These are phyloP conservation scores for Coracopsis vasa DNA, from an alignment of 2,113 vertebrate species.

Conservation along the genomic window DNA sequence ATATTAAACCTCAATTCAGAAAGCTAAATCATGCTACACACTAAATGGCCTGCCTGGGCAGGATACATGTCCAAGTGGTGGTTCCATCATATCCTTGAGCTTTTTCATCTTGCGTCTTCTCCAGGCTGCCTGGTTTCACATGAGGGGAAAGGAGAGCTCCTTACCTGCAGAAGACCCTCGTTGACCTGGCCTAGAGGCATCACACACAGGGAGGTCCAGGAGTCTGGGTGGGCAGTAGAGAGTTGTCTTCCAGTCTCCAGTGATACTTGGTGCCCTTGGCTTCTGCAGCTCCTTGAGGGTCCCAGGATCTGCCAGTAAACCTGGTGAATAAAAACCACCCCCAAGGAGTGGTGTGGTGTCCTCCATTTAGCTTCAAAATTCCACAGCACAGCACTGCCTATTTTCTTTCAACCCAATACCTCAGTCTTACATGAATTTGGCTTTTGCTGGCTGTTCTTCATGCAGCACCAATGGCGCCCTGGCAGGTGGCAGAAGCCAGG, in stretches of 20 bases:
- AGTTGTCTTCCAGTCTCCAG: not conserved
- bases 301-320: not conserved
- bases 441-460: not conserved
- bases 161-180: not conserved
- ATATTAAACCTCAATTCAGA: not conserved
- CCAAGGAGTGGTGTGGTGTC: not conserved
- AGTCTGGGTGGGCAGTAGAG: not conserved
- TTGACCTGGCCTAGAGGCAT: not conserved
- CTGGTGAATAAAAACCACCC: not conserved
- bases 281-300: not conserved
- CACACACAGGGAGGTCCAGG: fast-evolving
- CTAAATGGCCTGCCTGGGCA: not conserved
- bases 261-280: not conserved
- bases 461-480: not conserved
- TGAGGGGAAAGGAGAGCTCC: not conserved
- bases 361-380: not conserved
- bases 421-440: not conserved
- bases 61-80: not conserved
- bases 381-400: not conserved
- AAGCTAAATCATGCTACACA: not conserved
- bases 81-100: not conserved
- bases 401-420: not conserved
- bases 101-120: not conserved
- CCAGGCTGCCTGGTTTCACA: not conserved
- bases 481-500: not conserved